These are phyloP conservation scores for Parotocinclus haroldoi DNA, from an alignment of 2,797 vertebrate species.

Conservation along the genomic window DNA sequence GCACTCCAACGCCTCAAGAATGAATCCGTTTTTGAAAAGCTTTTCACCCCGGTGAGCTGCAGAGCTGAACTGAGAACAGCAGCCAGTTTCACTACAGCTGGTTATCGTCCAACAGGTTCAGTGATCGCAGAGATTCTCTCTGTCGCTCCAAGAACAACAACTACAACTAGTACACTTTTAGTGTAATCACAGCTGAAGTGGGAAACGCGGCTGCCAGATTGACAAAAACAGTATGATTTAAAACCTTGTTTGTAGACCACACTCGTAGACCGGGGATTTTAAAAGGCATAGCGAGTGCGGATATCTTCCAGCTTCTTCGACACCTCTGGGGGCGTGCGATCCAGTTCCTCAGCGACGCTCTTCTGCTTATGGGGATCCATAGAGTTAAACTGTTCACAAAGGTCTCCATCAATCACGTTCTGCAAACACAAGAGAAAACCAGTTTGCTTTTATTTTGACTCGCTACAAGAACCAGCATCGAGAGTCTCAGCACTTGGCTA, in stretches of 20 bases:
- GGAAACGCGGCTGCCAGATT: slow-evolving; percentile 20
- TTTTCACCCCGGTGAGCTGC: slow-evolving; percentile 10
- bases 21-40: too few relatives aligned
- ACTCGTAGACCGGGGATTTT: slow-evolving; percentile 34
- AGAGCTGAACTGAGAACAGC: slow-evolving; percentile 15
- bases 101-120: slow-evolving; percentile 13
- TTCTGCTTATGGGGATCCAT: slow-evolving; percentile 99
- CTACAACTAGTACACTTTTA: background rate
- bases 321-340: slow-evolving; percentile 93
- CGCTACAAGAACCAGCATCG: too few relatives aligned
- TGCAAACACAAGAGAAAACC: slow-evolving; percentile 45
- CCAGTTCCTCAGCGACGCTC: slow-evolving; percentile 93
- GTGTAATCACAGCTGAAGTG: slow-evolving; percentile 10
- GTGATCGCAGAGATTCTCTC: slow-evolving; percentile 21
- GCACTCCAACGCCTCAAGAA: too few relatives aligned
- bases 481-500: too few relatives aligned
- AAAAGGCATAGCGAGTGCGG: slow-evolving; percentile 96
- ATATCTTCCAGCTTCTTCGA: slow-evolving; percentile 99
- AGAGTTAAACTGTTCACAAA: slow-evolving; percentile 99
- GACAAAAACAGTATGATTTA: slow-evolving; percentile 11
- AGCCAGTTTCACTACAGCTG: background rate
- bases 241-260: background rate
- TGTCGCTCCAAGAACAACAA: too few relatives aligned
- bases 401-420: slow-evolving; percentile 98
- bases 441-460: background rate